A percentile compares a stretch with the other conserved stretches of the same genome.
These are phyloP conservation scores for Netelia virgata DNA, from an alignment of 2,888 invertebrate species.

Conservation along the genomic window DNA sequence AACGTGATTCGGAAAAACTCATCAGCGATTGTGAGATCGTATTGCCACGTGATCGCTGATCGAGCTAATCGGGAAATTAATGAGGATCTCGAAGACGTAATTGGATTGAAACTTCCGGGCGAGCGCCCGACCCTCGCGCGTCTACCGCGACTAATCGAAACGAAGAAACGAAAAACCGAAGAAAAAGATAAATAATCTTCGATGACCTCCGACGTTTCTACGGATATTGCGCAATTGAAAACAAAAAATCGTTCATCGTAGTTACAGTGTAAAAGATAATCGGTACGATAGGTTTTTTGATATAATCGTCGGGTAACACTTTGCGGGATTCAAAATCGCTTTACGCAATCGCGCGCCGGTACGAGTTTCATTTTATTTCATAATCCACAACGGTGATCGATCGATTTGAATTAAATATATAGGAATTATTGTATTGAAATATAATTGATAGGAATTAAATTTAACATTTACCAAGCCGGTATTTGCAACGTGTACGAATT, in stretches of 20 bases:
- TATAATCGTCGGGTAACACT: background rate
- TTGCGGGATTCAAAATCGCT: background rate
- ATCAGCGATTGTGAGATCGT: background rate
- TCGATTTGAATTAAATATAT: no score
- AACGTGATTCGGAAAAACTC: background rate
- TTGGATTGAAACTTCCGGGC: no score
- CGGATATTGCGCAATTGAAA: background rate
- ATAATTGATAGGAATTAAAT: no score
- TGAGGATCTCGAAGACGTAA: background rate
- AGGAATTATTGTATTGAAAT: no score
- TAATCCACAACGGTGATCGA: background rate
- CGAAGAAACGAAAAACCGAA: background rate
- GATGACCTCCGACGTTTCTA: background rate
- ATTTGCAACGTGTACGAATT: no score
- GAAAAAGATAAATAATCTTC: background rate
- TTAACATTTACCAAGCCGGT: no score
- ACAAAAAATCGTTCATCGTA: background rate
- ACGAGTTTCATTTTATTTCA: background rate
- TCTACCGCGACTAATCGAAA: background rate
- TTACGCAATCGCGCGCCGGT: background rate
- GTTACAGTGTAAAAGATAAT: background rate
- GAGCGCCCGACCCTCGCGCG: no score
- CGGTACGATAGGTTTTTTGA: background rate
- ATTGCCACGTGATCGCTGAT: no score
- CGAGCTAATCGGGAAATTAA: background rate